Evolutionary conservation across 2,113 vertebrate species (phyloP), one percentile per base, ranked within the genome.

Genomic region (Spermophilus dauricus): DNA sequence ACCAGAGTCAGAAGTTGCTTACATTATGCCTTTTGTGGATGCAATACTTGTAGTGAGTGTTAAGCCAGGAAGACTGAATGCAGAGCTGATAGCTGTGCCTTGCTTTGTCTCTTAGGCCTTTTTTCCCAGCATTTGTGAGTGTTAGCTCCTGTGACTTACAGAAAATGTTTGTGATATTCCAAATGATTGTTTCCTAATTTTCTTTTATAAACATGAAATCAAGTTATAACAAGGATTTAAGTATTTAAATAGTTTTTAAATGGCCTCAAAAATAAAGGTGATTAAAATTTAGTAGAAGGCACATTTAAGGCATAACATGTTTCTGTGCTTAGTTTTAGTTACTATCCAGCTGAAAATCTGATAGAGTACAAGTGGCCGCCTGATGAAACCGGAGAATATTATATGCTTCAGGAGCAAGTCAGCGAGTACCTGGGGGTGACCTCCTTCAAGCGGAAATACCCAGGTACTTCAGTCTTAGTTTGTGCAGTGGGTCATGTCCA

Each of bases 381-480:
- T 0, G 99, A 99, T 97, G 99, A 99, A 97, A 99, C 99, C 0
- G 99, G 99, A 96, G 99, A 99, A 70, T 99, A 99, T 96, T 99
- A 99, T 82, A 99, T 99, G 99, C 98, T 99, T 93, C 99, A 99
- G 96, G 99, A 99, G 39, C 99, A 99, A 99, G 99, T 99, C 98
- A 99, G 99, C 97, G 99, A 99, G 98, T 99, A 99, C 97, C 98
- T 99, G 97, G 99, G 99, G 75, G 99, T 99, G 95, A 99, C 99
- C 10, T 99, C 99, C 51, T 99, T 99, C 97, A 99, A 99, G 91
- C 99, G 99, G 91, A 99, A 99, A 97, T 99, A 99, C 96, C 99
- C 99, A 98, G 99, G 99, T 99, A 99, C 97, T 95, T 45, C 14
- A 92, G 45, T 96, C 96, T 97, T 34, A 72, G 92, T 94, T 89